Evolutionary conservation across 2,113 vertebrate genomes (phyloP).

Genomic region (Lampris incognitus): DNA sequence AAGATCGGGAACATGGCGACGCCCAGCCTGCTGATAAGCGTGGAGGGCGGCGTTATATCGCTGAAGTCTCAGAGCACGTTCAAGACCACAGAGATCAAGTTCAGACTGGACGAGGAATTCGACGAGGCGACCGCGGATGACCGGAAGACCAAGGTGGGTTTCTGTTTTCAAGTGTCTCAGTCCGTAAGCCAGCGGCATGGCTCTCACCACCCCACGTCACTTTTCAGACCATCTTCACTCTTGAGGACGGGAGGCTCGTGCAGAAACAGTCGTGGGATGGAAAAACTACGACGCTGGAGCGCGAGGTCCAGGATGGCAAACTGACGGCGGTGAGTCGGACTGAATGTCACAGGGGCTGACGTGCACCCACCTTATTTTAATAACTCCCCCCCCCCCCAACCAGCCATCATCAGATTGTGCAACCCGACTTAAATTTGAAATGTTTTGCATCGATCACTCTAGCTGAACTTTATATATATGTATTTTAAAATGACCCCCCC

Average conservation of each 20-base stretch:
- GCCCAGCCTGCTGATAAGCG: slow-evolving; percentile 85
- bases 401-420: not conserved
- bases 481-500: no score
- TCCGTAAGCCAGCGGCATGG: not conserved
- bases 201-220: not conserved
- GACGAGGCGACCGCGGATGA: slow-evolving; percentile 91
- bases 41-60: slow-evolving; percentile 83
- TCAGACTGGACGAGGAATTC: slow-evolving; percentile 89
- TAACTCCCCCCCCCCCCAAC: not conserved
- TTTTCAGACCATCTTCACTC: slow-evolving; percentile 83
- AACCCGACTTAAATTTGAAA: no score
- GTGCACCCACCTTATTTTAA: not conserved
- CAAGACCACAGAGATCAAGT: slow-evolving; percentile 87
- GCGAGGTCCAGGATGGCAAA: slow-evolving; percentile 70
- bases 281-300: slow-evolving; percentile 63
- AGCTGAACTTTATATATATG: no score
- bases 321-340: slow-evolving; percentile 64
- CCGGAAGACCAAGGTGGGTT: slow-evolving; percentile 86
- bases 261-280: slow-evolving; percentile 75
- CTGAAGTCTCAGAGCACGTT: slow-evolving; percentile 88
- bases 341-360: no score
- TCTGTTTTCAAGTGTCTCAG: not conserved
- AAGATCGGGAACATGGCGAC: slow-evolving; percentile 86
- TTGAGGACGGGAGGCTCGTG: slow-evolving; percentile 75
- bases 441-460: no score